Evolutionary conservation across 2,797 vertebrate genomes (phyloP).

Genomic region (Nasua narica): DNA sequence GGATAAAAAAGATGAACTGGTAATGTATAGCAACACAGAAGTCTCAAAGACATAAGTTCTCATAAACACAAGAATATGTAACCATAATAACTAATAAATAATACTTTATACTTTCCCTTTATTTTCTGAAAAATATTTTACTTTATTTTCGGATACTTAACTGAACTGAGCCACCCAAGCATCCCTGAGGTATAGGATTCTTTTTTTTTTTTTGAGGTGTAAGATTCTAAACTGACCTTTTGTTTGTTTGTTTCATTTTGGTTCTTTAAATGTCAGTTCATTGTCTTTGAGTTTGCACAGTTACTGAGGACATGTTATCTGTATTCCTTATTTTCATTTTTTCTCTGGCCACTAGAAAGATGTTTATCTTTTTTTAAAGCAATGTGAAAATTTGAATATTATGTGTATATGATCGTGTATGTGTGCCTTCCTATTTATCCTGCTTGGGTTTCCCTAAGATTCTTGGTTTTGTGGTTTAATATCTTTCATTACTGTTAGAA

Average conservation of each 20-base stretch:
- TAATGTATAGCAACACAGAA: background rate
- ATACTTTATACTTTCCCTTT: background rate
- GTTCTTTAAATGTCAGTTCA: background rate
- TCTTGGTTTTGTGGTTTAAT: background rate
- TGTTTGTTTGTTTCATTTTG: background rate
- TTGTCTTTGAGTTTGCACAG: background rate
- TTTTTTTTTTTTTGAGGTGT: no score
- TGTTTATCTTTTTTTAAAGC: background rate
- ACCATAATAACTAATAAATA: background rate
- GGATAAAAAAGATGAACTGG: background rate
- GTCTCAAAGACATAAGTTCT: background rate
- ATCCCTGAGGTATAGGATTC: background rate
- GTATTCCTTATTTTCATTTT: background rate
- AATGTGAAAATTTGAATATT: background rate
- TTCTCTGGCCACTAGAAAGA: background rate
- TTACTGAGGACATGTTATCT: background rate
- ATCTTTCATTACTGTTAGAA: background rate
- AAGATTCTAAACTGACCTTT: background rate
- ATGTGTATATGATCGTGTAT: background rate
- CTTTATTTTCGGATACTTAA: no score
- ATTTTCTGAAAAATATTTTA: background rate
- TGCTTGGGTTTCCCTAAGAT: background rate
- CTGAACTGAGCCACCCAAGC: background rate
- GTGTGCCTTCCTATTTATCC: background rate
- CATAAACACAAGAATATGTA: background rate